phyloP scores from a whole-genome alignment of 2,113 vertebrate genomes.

The Anoura caudifer region DNA sequence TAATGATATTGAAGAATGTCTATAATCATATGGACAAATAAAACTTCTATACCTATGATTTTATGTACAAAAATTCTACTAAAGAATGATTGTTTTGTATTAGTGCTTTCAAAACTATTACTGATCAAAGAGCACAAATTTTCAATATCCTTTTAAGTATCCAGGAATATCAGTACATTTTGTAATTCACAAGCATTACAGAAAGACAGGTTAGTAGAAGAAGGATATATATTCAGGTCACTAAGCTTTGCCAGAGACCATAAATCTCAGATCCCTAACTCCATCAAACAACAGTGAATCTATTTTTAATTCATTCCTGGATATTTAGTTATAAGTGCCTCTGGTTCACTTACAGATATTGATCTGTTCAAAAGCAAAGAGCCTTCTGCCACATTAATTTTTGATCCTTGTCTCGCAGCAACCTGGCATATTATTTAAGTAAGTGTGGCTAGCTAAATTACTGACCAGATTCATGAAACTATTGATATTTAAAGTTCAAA shows the following conservation, averaged over 20 bases:
- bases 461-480: background rate
- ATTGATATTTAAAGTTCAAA: constrained; percentile 21
- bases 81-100: constrained; percentile 10
- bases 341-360: constrained; percentile 48
- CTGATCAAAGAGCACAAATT: background rate
- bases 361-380: constrained; percentile 59
- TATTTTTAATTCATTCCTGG: constrained; percentile 51
- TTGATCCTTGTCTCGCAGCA: constrained; percentile 25
- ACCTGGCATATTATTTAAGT: constrained; percentile 50
- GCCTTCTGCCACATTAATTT: constrained; percentile 51
- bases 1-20: constrained; percentile 1
- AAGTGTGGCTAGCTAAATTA: constrained; percentile 9
- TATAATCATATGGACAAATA: background rate
- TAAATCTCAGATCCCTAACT: constrained; percentile 9
- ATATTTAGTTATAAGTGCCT: constrained; percentile 34
- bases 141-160: constrained; percentile 15
- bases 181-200: background rate
- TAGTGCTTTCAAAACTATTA: background rate
- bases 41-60: background rate
- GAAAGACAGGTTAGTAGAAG: background rate
- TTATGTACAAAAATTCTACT: background rate
- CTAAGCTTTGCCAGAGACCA: background rate
- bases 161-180: background rate
- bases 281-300: background rate
- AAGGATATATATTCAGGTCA: background rate